These are phyloP conservation scores for Cryptocheilus praepositus DNA, from an alignment of 2,888 invertebrate species.

Conservation along the genomic window DNA sequence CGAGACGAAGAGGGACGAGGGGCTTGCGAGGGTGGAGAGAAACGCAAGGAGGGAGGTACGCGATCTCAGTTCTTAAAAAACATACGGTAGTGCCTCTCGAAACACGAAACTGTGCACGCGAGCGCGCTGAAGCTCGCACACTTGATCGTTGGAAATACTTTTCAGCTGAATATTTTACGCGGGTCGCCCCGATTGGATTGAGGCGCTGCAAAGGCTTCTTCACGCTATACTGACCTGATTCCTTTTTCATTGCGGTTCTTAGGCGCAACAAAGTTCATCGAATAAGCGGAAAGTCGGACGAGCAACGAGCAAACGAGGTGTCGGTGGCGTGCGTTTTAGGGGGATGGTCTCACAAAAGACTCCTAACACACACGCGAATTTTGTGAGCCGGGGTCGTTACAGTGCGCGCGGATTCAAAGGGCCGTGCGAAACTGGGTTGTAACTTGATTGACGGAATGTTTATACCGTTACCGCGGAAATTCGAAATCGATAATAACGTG, in stretches of 20 bases:
- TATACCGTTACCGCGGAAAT: too few species aligned
- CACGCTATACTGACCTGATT: conserved; percentile 33
- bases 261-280: conserved; percentile 11
- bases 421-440: too few species aligned
- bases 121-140: conserved; percentile 14
- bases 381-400: too few species aligned
- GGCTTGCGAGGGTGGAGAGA: conserved; percentile 10
- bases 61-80: conserved; percentile 32
- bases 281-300: too few species aligned
- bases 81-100: conserved; percentile 42
- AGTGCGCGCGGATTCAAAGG: too few species aligned
- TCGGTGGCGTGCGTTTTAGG: too few species aligned
- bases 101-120: conserved; percentile 18
- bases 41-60: conserved; percentile 26
- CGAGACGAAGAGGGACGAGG: neutral
- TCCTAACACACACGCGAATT: too few species aligned
- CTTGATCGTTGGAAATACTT: conserved; percentile 25
- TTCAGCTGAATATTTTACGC: conserved; percentile 19
- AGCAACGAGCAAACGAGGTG: too few species aligned
- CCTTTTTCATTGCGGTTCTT: conserved; percentile 12
- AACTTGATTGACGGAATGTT: too few species aligned
- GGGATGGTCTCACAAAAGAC: too few species aligned
- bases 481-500: too few species aligned
- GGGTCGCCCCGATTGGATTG: conserved; percentile 32
- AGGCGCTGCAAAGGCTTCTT: neutral